Evolutionary conservation across 2,888 invertebrate species (phyloP).

Genomic region (Copidosoma aretas): DNA sequence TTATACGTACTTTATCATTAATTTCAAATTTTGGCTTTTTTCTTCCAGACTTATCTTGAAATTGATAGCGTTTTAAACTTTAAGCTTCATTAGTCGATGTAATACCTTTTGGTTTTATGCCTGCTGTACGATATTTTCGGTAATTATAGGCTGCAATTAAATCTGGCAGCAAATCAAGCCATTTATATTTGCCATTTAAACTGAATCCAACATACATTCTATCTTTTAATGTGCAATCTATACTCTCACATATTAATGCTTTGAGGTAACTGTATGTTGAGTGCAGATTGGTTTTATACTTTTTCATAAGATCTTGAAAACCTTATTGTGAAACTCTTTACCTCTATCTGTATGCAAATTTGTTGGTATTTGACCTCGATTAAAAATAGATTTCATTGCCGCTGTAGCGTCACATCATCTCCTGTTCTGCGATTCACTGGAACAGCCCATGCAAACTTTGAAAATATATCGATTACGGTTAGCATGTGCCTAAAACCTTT

Average conservation of each 20-base stretch:
- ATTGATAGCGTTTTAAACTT: conserved; percentile 28
- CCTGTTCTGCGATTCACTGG: no score
- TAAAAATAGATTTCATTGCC: no score
- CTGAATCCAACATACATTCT: conserved; percentile 6
- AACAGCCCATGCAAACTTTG: conserved; percentile 6
- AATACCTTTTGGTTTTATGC: no score
- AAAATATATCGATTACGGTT: conserved; percentile 51
- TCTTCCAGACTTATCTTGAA: conserved; percentile 35
- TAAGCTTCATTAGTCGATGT: neutral
- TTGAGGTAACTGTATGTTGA: conserved; percentile 18
- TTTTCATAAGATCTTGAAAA: conserved; percentile 7
- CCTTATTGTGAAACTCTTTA: neutral
- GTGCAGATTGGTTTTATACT: conserved; percentile 18
- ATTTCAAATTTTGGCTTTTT: no score
- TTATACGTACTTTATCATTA: conserved; percentile 8
- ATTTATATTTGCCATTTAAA: neutral
- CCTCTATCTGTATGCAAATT: no score
- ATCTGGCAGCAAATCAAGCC: no score
- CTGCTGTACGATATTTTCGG: no score
- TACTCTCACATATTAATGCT: conserved; percentile 34
- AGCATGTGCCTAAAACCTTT: conserved; percentile 53
- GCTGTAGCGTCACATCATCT: no score
- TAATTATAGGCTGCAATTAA: conserved; percentile 40
- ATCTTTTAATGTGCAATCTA: conserved; percentile 28
- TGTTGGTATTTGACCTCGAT: no score